These are phyloP conservation scores for Nomada flava DNA, from an alignment of 2,888 invertebrate species.

Conservation along the genomic window DNA sequence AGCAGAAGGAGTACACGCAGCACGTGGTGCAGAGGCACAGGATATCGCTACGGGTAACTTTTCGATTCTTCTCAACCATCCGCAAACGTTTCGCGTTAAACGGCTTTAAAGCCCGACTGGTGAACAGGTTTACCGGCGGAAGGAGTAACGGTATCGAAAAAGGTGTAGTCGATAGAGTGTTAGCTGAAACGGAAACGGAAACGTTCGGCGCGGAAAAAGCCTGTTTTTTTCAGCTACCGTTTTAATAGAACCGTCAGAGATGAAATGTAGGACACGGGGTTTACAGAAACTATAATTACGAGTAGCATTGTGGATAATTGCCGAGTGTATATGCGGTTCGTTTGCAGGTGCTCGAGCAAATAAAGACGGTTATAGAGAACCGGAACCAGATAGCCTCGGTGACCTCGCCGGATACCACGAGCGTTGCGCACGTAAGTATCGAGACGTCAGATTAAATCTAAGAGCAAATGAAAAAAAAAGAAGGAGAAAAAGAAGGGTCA, in stretches of 20 bases:
- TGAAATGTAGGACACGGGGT: conserved; percentile 47
- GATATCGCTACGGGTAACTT: conserved; percentile 80
- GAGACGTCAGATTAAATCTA: conserved; percentile 11
- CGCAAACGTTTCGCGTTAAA: background rate
- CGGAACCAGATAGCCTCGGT: conserved; percentile 80
- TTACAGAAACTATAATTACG: conserved; percentile 46
- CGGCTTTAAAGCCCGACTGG: background rate
- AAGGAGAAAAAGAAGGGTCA: background rate
- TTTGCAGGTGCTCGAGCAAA: conserved; percentile 82
- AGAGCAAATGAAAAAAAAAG: background rate
- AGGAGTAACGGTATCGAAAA: conserved; percentile 5
- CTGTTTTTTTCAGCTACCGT: conserved; percentile 23
- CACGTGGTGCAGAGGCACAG: conserved; percentile 78
- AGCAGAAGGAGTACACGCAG: conserved; percentile 77
- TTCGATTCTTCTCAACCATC: background rate
- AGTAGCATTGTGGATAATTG: conserved; percentile 52
- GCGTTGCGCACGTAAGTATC: conserved; percentile 76
- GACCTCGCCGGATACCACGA: conserved; percentile 73
- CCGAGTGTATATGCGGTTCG: conserved; percentile 45
- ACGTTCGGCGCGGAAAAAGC: background rate
- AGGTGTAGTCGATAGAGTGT: background rate
- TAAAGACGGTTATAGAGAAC: conserved; percentile 83
- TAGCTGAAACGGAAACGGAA: conserved; percentile 8
- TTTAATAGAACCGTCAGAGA: conserved; percentile 28
- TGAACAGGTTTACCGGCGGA: background rate